Evolutionary conservation across 1,140 invertebrate genomes (phyloP).

Genomic region (Panagrolaimus sp.): DNA sequence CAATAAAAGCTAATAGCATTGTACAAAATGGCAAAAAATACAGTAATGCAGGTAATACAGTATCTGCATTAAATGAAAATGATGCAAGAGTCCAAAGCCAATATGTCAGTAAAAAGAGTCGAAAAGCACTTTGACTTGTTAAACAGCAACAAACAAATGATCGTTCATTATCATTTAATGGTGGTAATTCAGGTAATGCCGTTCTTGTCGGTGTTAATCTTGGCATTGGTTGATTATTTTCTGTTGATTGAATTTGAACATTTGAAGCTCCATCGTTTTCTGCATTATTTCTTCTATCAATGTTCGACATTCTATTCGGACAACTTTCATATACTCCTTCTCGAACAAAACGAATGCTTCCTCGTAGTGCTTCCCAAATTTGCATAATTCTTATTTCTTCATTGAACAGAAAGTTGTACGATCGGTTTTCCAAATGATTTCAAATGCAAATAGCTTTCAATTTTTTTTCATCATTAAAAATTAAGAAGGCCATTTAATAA

Average conservation of each 20-base stretch:
- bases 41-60: background rate
- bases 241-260: background rate
- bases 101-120: background rate
- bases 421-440: no score
- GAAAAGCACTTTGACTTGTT: background rate
- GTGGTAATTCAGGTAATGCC: background rate
- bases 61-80: background rate
- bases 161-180: background rate
- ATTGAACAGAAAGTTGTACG: no score
- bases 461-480: no score
- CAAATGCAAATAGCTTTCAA: no score
- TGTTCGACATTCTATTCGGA: background rate
- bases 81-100: conserved; percentile 4
- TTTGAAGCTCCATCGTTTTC: no score
- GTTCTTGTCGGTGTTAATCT: background rate
- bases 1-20: background rate
- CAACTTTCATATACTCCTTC: background rate
- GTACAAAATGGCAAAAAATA: conserved; percentile 2
- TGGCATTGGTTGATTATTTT: background rate
- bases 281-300: no score
- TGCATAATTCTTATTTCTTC: background rate
- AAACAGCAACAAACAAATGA: background rate
- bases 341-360: background rate
- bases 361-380: background rate
- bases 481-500: no score